A percentile compares a stretch with the other conserved stretches of the same genome.
Conservation (phyloP, 1,140 invertebrate species). For the Zaprionus tsacasi region DNA sequence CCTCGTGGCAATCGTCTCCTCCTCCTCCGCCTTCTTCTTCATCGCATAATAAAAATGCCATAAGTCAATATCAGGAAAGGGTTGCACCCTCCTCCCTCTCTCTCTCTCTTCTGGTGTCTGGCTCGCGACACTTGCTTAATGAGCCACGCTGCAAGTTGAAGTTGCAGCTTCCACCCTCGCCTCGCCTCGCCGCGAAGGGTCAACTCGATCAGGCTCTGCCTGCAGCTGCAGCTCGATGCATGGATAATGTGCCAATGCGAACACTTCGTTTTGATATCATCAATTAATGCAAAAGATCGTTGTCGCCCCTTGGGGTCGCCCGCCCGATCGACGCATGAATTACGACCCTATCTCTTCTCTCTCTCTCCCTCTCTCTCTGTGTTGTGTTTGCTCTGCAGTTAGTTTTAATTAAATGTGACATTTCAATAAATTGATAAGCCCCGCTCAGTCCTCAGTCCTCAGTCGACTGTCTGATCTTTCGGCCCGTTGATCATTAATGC, state of each 20-base stretch:
- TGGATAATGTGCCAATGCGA: constrained; percentile 76
- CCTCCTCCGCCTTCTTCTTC: no score
- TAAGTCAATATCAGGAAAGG: constrained; percentile 73
- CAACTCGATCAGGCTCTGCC: constrained; percentile 26
- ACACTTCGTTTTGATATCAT: constrained; percentile 79
- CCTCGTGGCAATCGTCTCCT: background rate
- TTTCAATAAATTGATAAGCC: constrained; percentile 79
- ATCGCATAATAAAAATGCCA: constrained; percentile 77
- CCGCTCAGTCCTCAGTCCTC: constrained; percentile 13
- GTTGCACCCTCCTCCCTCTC: background rate
- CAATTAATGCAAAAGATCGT: constrained; percentile 73
- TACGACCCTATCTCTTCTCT: constrained; percentile 8
- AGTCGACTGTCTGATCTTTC: constrained; percentile 44
- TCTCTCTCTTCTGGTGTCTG: background rate
- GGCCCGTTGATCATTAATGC: constrained; percentile 60
- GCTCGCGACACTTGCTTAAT: constrained; percentile 54
- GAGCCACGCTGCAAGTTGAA: constrained; percentile 26
- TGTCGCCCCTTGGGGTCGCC: constrained; percentile 4
- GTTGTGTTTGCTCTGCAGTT: constrained; percentile 76
- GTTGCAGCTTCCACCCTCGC: constrained; percentile 28
- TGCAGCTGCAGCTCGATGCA: constrained; percentile 25
- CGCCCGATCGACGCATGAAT: constrained; percentile 70
- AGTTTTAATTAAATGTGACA: constrained; percentile 81
- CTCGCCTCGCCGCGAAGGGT: constrained; percentile 32
- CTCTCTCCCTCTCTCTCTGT: constrained; percentile 13